Percentiles rank a stretch among this genome's conserved stretches.
Evolutionary conservation across 2,797 vertebrate species (phyloP).

Genomic region (Pangasius larnaudii): DNA sequence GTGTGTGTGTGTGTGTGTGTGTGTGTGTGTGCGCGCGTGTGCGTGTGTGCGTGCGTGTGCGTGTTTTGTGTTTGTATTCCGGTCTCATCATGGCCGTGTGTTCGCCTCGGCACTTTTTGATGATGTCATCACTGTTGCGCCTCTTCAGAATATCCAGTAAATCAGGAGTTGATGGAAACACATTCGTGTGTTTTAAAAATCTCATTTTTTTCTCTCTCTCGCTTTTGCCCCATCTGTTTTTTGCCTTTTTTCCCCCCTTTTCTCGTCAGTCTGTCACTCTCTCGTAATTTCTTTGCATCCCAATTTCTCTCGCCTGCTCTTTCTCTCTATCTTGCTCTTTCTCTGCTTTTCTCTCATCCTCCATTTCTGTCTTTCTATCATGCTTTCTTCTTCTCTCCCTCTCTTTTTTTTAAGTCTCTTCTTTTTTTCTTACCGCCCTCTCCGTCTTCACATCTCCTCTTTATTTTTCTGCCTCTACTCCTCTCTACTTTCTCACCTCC

Average conservation of each 20-base stretch:
- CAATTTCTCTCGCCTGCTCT: slow-evolving; percentile 21
- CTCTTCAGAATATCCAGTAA: background rate
- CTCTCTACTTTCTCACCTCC: background rate
- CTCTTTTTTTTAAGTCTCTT: background rate
- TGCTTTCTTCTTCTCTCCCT: background rate
- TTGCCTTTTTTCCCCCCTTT: slow-evolving; percentile 17
- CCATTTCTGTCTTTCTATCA: background rate
- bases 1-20: background rate
- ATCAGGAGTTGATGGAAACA: background rate
- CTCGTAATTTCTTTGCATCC: background rate
- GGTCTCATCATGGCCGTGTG: background rate
- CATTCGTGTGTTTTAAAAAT: background rate
- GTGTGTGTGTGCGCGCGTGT: background rate
- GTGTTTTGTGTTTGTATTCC: background rate
- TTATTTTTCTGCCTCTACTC: background rate
- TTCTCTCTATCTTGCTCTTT: slow-evolving; percentile 8
- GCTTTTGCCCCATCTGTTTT: no score
- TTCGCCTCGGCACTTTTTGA: background rate
- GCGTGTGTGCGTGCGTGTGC: background rate
- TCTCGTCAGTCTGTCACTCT: background rate
- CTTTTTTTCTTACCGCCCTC: background rate
- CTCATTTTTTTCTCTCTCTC: accelerated
- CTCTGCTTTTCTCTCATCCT: background rate
- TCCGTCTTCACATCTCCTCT: background rate
- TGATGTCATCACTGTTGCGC: slow-evolving; percentile 18